Conservation (phyloP, 2,113 vertebrate species). For the Mixornis gularis region DNA sequence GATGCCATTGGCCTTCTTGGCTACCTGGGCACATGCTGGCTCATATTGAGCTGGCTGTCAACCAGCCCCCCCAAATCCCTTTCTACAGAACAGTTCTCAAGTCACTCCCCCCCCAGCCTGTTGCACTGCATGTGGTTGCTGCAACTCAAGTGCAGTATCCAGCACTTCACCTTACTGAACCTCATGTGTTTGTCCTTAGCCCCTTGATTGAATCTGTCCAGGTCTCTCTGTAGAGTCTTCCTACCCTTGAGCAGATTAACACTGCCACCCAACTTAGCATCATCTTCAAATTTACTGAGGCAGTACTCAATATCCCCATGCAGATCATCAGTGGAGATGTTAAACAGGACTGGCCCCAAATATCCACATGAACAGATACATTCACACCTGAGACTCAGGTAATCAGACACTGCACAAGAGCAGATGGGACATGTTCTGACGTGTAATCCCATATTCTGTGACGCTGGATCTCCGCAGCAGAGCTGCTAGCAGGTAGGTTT, state of each 20-base stretch:
- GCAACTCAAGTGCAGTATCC: neutral
- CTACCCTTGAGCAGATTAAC: neutral
- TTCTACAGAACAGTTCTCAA: neutral
- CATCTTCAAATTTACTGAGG: neutral
- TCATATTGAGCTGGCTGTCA: neutral
- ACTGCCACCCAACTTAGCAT: neutral
- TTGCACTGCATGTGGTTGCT: neutral
- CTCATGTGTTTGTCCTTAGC: neutral
- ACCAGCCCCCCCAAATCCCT: neutral
- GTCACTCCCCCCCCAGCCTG: no score
- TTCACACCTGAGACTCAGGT: neutral
- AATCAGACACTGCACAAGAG: neutral
- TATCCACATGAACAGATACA: neutral
- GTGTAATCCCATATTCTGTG: neutral
- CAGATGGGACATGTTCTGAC: neutral
- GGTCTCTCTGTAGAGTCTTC: neutral
- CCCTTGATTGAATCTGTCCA: neutral
- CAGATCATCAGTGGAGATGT: neutral
- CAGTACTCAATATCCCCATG: neutral
- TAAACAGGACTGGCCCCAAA: neutral
- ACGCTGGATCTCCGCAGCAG: neutral
- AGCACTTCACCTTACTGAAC: neutral
- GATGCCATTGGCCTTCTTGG: neutral
- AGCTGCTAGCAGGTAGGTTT: neutral
- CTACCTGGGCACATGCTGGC: neutral